phyloP scores from a whole-genome alignment of 2,888 invertebrate genomes.

The Masnerella sp. region DNA sequence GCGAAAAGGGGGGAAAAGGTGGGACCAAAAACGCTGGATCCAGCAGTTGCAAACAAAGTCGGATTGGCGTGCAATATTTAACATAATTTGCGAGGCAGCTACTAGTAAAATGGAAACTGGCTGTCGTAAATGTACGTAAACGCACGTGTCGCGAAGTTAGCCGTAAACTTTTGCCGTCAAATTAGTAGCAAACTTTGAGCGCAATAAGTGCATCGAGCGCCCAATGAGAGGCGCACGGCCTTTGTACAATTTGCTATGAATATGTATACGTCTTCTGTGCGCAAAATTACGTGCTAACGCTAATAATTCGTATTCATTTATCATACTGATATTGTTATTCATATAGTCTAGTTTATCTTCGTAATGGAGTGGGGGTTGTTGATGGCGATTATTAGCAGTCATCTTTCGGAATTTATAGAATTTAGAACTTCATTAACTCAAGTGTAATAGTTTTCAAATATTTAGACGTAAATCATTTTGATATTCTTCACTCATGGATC shows the following conservation, averaged over 20 bases:
- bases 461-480: no score
- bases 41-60: constrained; percentile 9
- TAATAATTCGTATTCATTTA: constrained; percentile 12
- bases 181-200: constrained; percentile 47
- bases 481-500: no score
- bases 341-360: neutral
- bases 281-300: neutral
- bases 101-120: constrained; percentile 37
- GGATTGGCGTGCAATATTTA: constrained; percentile 27
- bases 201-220: constrained; percentile 40
- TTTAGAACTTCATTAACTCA: no score
- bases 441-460: no score
- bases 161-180: constrained; percentile 50
- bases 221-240: constrained; percentile 28
- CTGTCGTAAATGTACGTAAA: constrained; percentile 46
- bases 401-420: no score
- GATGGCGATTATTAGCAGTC: no score
- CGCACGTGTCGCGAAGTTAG: constrained; percentile 52
- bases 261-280: constrained; percentile 18
- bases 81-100: constrained; percentile 36
- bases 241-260: constrained; percentile 38
- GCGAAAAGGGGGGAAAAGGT: neutral
- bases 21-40: neutral
- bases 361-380: no score
- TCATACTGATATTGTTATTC: constrained; percentile 1